phyloP scores from a whole-genome alignment of 2,888 invertebrate species.

The Anticlea derivata region DNA sequence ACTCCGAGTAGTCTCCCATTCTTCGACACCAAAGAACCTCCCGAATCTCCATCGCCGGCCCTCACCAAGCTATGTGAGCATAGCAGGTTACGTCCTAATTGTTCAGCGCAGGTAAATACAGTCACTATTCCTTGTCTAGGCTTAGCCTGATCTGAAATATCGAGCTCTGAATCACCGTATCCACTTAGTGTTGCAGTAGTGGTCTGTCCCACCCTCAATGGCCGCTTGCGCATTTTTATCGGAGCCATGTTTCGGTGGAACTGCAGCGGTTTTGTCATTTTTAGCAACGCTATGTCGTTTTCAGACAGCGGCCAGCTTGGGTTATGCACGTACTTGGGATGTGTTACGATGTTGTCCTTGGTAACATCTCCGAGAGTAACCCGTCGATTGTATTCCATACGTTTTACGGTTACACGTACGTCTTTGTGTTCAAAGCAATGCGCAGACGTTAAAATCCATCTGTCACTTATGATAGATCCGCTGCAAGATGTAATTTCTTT shows the following conservation, averaged over 20 bases:
- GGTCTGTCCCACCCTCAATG: neutral
- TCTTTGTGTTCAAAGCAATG: constrained; percentile 37
- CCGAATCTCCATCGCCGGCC: constrained; percentile 43
- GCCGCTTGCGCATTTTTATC: constrained; percentile 23
- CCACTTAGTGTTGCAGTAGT: constrained; percentile 38
- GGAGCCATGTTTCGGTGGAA: constrained; percentile 32
- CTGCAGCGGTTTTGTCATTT: constrained; percentile 29
- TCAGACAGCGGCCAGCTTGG: constrained; percentile 5
- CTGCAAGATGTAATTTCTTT: constrained; percentile 27
- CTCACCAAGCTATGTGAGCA: constrained; percentile 36
- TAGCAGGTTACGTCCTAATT: constrained; percentile 20
- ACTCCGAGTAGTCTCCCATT: constrained; percentile 40
- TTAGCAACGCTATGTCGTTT: constrained; percentile 42
- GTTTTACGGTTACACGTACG: neutral
- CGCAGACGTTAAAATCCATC: constrained; percentile 43
- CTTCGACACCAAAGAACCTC: constrained; percentile 39
- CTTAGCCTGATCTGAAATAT: neutral
- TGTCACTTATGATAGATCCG: constrained; percentile 41
- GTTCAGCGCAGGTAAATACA: constrained; percentile 27
- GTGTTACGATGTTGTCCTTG: constrained; percentile 12
- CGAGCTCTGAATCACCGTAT: constrained; percentile 28
- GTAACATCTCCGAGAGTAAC: neutral
- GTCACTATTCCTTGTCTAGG: constrained; percentile 40
- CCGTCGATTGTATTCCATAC: neutral
- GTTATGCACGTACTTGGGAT: constrained; percentile 4